These are phyloP conservation scores for Blastomussa wellsi DNA, from an alignment of 92 coral and sea anemone species.

Conservation along the genomic window DNA sequence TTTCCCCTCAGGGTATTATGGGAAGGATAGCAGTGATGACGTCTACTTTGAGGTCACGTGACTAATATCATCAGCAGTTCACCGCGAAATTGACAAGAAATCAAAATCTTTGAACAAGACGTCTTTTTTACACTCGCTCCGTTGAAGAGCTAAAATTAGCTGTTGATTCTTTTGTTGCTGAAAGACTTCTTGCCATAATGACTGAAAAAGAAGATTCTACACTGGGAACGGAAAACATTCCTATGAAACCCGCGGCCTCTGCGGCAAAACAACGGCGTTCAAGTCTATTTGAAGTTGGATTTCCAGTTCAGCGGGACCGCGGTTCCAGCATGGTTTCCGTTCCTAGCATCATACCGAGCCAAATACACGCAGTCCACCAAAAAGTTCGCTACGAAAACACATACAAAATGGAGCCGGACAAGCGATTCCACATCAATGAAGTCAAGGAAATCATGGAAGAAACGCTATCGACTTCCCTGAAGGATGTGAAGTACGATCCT, in stretches of 20 bases:
- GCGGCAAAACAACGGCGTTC: conserved; percentile 70
- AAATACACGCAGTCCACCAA: conserved; percentile 60
- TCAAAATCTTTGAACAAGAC: neutral
- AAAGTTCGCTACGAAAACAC: conserved; percentile 89
- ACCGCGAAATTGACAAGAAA: conserved; percentile 11
- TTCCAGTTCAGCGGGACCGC: conserved; percentile 82
- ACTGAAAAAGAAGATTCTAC: conserved; percentile 12
- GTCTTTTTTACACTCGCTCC: neutral
- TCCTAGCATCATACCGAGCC: conserved; percentile 86
- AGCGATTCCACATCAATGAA: conserved; percentile 83
- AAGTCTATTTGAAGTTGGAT: conserved; percentile 97
- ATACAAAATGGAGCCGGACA: conserved; percentile 91
- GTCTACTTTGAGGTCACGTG: conserved; percentile 23
- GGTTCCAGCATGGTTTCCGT: conserved; percentile 93
- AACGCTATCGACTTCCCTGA: conserved; percentile 83
- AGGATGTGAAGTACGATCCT: conserved; percentile 75
- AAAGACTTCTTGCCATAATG: neutral
- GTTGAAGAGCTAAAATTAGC: neutral
- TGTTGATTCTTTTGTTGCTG: neutral
- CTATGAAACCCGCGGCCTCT: conserved; percentile 13
- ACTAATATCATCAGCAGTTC: conserved; percentile 26
- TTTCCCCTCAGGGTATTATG: conserved; percentile 14
- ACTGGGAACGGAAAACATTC: neutral
- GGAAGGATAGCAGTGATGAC: conserved; percentile 19
- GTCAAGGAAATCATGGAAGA: conserved; percentile 87